Conservation (phyloP, 1,140 invertebrate species). For the Rhynchophorus ferrugineus region DNA sequence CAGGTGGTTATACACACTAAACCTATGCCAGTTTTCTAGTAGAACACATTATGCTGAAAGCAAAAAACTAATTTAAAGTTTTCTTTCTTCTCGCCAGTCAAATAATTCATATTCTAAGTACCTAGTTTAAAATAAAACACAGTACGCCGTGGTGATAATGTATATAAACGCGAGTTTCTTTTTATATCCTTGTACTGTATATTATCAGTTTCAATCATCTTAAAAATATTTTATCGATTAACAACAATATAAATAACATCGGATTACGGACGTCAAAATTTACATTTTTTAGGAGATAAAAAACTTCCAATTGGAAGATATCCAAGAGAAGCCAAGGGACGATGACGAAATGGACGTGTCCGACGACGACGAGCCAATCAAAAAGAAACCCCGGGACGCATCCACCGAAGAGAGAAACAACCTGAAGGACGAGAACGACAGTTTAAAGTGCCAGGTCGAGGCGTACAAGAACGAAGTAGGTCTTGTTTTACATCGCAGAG, state of each 20-base stretch:
- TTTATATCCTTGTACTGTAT: background rate
- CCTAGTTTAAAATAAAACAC: no score
- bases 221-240: background rate
- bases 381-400: constrained; percentile 42
- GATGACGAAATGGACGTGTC: constrained; percentile 80
- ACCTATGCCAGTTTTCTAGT: no score
- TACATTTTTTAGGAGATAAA: constrained; percentile 63
- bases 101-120: no score
- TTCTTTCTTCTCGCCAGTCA: no score
- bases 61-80: no score
- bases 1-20: no score
- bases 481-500: background rate
- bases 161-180: no score
- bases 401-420: constrained; percentile 42
- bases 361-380: constrained; percentile 56
- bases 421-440: constrained; percentile 80
- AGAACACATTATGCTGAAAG: no score
- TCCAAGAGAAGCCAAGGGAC: constrained; percentile 48
- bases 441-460: constrained; percentile 83
- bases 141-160: no score
- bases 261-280: no score
- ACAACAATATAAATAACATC: no score
- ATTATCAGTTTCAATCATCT: background rate
- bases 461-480: constrained; percentile 86
- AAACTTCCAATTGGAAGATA: constrained; percentile 65